Percentiles rank a stretch among this genome's conserved stretches.
These are phyloP conservation scores for Iguana delicatissima DNA, from an alignment of 2,797 vertebrate genomes.

Conservation along the genomic window DNA sequence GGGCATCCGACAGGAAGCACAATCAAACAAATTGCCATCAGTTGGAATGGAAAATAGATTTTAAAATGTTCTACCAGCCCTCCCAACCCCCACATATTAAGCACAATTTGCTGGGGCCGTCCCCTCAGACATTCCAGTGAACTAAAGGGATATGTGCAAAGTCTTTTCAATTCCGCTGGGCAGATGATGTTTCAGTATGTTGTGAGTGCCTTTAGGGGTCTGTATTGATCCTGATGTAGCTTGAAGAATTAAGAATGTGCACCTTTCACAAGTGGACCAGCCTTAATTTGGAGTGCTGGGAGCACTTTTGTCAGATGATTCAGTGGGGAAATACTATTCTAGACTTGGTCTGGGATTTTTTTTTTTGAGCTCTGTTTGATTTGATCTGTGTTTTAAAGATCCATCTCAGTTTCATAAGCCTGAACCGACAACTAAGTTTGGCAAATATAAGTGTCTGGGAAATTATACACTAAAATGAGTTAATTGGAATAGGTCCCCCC, in stretches of 20 bases:
- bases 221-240: not conserved
- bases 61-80: not conserved
- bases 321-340: not conserved
- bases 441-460: fast-evolving
- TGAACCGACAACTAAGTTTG: slow-evolving; percentile 23
- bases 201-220: not conserved
- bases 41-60: slow-evolving; percentile 30
- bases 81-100: not conserved
- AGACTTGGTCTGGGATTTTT: slow-evolving; percentile 32
- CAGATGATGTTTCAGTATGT: slow-evolving; percentile 7
- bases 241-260: not conserved
- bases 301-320: slow-evolving; percentile 16
- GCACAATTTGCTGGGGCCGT: slow-evolving; percentile 6
- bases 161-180: not conserved
- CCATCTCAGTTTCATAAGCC: not conserved
- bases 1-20: slow-evolving; percentile 21
- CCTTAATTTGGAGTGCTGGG: slow-evolving; percentile 41
- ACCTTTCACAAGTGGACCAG: slow-evolving; percentile 54
- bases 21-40: slow-evolving; percentile 22
- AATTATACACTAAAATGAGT: slow-evolving; percentile 29
- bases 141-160: not conserved
- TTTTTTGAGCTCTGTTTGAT: not conserved
- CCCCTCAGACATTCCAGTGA: not conserved
- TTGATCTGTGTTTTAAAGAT: slow-evolving; percentile 52
- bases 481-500: not conserved